A percentile compares a stretch with the other conserved stretches of the same genome.
Evolutionary conservation across 2,797 vertebrate species (phyloP).

Genomic region (Coccyzus lansbergi): DNA sequence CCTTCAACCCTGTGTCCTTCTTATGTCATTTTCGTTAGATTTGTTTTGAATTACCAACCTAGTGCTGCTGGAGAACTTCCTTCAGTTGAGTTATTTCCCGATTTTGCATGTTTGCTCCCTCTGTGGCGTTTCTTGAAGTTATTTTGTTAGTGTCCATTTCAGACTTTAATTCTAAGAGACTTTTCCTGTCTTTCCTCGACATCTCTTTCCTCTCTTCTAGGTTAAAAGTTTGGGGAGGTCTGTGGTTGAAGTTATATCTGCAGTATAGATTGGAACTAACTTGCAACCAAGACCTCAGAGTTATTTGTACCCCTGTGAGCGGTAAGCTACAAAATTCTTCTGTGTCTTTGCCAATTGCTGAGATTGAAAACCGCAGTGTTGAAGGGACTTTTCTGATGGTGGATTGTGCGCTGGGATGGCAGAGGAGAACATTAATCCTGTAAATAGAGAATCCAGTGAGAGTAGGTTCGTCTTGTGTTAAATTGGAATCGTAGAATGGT

Average conservation of each 20-base stretch:
- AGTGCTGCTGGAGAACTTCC: neutral
- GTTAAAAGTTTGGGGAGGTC: slow-evolving; percentile 69
- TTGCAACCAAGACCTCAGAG: slow-evolving; percentile 70
- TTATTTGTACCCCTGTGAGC: slow-evolving; percentile 54
- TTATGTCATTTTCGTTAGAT: neutral
- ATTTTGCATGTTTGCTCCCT: neutral
- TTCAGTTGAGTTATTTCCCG: neutral
- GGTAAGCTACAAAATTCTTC: slow-evolving; percentile 54
- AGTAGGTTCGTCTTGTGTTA: neutral
- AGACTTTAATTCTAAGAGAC: slow-evolving; percentile 21
- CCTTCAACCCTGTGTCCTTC: neutral
- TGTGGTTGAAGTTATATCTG: slow-evolving; percentile 66
- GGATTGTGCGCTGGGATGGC: neutral
- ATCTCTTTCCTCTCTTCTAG: slow-evolving; percentile 67
- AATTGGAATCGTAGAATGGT: neutral
- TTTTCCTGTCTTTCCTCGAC: slow-evolving; percentile 57
- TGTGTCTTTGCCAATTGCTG: slow-evolving; percentile 28
- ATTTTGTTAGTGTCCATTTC: slow-evolving; percentile 4
- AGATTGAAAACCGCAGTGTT: neutral
- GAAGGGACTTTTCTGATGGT: neutral
- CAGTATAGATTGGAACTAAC: slow-evolving; percentile 58
- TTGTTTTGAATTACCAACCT: neutral
- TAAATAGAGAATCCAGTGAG: neutral
- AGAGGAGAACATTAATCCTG: neutral
- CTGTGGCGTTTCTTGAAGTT: neutral